phyloP scores from a whole-genome alignment of 1,140 invertebrate species.

The Aphelinus certus region DNA sequence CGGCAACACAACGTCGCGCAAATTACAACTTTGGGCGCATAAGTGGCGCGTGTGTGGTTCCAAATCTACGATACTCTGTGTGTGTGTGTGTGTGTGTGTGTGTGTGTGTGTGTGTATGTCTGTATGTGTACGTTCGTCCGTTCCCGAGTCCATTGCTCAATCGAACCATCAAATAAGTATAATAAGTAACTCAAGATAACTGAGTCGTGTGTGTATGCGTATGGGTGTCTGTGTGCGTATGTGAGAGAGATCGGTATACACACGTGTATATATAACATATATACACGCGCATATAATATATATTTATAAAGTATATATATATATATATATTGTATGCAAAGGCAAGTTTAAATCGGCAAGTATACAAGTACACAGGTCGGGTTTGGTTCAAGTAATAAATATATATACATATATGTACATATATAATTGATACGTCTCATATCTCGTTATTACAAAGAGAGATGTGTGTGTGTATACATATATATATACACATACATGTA shows the following conservation, averaged over 20 bases:
- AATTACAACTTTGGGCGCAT: neutral
- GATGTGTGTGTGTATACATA: too few relatives aligned
- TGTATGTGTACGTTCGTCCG: too few relatives aligned
- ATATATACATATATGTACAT: neutral
- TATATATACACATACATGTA: too few relatives aligned
- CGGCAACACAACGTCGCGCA: too few relatives aligned
- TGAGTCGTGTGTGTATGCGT: constrained; percentile 16
- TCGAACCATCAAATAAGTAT: constrained; percentile 25
- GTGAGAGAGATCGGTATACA: neutral
- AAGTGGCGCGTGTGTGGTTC: neutral
- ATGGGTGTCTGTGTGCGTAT: neutral
- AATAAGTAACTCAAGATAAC: constrained; percentile 6
- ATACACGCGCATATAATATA: neutral
- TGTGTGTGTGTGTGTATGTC: constrained; percentile 10
- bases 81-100: constrained; percentile 6
- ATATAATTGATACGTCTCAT: constrained; percentile 43
- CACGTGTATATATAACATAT: neutral
- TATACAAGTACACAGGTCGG: constrained; percentile 43
- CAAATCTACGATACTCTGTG: constrained; percentile 13
- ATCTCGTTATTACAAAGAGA: constrained; percentile 55
- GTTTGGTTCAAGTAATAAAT: constrained; percentile 32
- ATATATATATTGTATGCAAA: constrained; percentile 41
- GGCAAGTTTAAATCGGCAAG: constrained; percentile 43
- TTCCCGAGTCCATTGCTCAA: constrained; percentile 12
- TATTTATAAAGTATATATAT: constrained; percentile 34